These are phyloP conservation scores for Andrena cerasifolii DNA, from an alignment of 1,140 invertebrate species.

Conservation along the genomic window DNA sequence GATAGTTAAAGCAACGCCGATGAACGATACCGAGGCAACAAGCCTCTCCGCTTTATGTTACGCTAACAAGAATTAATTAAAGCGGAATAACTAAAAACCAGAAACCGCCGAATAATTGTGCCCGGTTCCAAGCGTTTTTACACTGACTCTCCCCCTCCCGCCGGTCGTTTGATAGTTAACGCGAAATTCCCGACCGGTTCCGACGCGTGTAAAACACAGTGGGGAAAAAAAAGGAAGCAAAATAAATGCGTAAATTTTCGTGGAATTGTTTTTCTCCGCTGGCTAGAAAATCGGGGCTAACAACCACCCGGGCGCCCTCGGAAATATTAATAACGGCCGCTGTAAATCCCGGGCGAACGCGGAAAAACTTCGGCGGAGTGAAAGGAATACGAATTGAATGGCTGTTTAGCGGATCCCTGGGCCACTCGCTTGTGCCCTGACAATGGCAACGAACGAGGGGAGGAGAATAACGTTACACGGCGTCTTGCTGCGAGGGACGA, in stretches of 20 bases:
- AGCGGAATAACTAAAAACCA: conserved; percentile 42
- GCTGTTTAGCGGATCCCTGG: not conserved
- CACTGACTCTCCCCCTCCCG: too few species aligned
- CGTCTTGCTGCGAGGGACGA: too few species aligned
- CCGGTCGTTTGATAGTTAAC: conserved; percentile 14
- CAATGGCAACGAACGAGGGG: too few species aligned
- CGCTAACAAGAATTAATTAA: conserved; percentile 48
- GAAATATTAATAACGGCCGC: conserved; percentile 32
- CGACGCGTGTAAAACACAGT: conserved; percentile 6
- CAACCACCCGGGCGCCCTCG: not conserved
- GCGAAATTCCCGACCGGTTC: conserved; percentile 20
- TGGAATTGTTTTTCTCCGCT: conserved; percentile 34
- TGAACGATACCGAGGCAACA: not conserved
- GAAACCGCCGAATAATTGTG: conserved; percentile 31
- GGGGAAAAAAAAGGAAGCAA: not conserved
- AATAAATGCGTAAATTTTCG: conserved; percentile 41
- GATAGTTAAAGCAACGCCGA: not conserved
- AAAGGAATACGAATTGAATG: not conserved
- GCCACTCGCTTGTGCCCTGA: too few species aligned
- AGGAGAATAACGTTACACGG: too few species aligned
- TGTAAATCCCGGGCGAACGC: conserved; percentile 15
- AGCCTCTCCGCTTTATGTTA: too few species aligned
- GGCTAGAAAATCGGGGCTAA: conserved; percentile 14
- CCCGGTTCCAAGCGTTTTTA: not conserved
- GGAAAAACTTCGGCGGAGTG: not conserved